A percentile compares a stretch with the other conserved stretches of the same genome.
Conservation (phyloP, 2,113 vertebrate species). For the Rhabdomys dilectus region DNA sequence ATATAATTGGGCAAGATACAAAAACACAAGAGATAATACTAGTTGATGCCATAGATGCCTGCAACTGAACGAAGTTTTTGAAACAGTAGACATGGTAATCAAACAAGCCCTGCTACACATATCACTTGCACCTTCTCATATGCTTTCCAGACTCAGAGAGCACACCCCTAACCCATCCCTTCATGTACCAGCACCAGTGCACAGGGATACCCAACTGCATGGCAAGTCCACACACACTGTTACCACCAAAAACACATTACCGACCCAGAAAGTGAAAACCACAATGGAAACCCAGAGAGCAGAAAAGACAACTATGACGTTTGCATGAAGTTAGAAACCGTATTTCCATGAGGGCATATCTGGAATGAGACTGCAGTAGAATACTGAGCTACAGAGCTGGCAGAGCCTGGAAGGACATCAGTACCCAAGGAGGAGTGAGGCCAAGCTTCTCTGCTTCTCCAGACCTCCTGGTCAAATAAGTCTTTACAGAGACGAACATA, state of each 20-base stretch:
- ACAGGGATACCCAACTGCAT: neutral
- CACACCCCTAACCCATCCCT: fast-evolving
- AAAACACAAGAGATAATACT: fast-evolving
- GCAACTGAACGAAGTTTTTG: neutral
- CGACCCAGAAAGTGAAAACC: neutral
- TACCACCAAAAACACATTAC: neutral
- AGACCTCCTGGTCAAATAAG: neutral
- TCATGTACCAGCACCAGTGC: neutral
- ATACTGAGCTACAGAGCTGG: neutral
- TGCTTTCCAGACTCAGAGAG: fast-evolving
- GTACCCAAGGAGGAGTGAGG: neutral
- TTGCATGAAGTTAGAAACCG: neutral
- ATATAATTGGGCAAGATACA: fast-evolving
- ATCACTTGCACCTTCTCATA: neutral
- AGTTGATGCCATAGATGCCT: neutral
- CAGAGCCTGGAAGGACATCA: neutral
- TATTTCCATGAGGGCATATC: neutral
- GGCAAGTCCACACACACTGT: fast-evolving
- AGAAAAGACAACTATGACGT: neutral
- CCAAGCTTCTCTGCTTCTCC: neutral
- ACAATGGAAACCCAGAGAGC: neutral
- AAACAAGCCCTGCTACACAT: neutral
- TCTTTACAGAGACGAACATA: neutral
- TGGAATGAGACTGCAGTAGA: neutral
- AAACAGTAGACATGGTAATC: neutral